A percentile compares a stretch with the other conserved stretches of the same genome.
phyloP scores from a whole-genome alignment of 2,113 vertebrate species.

The Etheostoma spectabile region DNA sequence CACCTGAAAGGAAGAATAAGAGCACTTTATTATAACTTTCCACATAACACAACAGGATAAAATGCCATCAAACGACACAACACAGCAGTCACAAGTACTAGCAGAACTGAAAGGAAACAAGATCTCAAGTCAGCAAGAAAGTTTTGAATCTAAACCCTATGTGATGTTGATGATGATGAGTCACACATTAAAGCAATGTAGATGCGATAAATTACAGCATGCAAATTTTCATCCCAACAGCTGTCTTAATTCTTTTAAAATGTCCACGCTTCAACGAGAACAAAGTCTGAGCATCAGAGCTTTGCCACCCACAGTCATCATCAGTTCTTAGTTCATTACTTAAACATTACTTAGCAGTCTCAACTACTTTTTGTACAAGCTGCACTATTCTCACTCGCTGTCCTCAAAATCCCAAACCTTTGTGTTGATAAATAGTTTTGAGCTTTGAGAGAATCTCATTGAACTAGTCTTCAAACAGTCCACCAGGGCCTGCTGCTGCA shows the following conservation, averaged over 20 bases:
- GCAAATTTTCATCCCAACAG: not conserved
- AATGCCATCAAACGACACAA: not conserved
- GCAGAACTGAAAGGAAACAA: not conserved
- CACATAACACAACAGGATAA: not conserved
- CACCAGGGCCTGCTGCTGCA: slow-evolving; percentile 22
- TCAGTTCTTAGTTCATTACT: slow-evolving; percentile 41
- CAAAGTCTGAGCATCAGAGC: slow-evolving; percentile 10
- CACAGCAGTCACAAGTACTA: not conserved
- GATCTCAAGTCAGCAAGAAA: slow-evolving; percentile 8
- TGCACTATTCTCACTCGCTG: not conserved
- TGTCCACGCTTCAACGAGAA: not conserved
- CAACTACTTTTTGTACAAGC: not conserved
- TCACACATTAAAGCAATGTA: not conserved
- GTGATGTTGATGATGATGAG: slow-evolving; percentile 19
- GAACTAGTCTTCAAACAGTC: not conserved
- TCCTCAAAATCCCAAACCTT: not conserved
- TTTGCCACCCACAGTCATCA: slow-evolving; percentile 18
- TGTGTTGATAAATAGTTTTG: not conserved
- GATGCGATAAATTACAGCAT: not conserved
- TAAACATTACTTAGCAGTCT: slow-evolving; percentile 30
- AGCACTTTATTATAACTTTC: not conserved
- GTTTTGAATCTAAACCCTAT: not conserved
- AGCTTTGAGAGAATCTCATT: not conserved
- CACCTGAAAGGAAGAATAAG: not conserved
- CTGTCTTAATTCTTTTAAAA: slow-evolving; percentile 16